Evolutionary conservation across 2,888 invertebrate species (phyloP), one percentile per base, ranked within the genome.

Genomic region (Hydroisotoma schaefferi): DNA sequence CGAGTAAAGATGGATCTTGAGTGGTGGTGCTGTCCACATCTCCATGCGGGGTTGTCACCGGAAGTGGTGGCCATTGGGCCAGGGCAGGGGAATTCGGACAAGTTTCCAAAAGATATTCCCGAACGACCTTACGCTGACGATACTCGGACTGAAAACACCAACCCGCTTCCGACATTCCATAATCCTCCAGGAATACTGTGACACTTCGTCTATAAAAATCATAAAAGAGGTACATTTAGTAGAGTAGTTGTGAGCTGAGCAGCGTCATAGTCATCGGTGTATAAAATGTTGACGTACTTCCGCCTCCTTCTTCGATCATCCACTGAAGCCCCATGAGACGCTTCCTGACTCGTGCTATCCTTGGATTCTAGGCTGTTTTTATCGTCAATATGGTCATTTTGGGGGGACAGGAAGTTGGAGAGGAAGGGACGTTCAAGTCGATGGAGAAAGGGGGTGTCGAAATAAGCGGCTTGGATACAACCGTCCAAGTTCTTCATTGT

Each of bases 401-500:
- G 18, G 22, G 8, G 18, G 29, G 48, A 12, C 49, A n/a, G n/a
- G n/a, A n/a, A n/a, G n/a, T n/a, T n/a, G n/a, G n/a, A n/a, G n/a
- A n/a, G n/a, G n/a, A 53, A 59, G 1, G 65, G 65, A 22, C 65
- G 18, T 43, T 65, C 62, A 38, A 70, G 57, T 15, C 62, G 57
- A 49, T 67, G 64, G 8, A 59, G 28, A 47, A 64, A 69, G 1
- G 69, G 67, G 2, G 52, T 59, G 18, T 59, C 64, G 10, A 49
- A 40, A 55, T 69, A 67, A 12, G 65, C 65, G 2, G 60, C 67
- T 25, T 57, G 53, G 28, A 67, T 55, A 18, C 65, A 59, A n/a
- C 61, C 67, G 23, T 70, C 69, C 43, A 70, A 37, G 46, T 65
- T 67, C 5, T 48, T 22, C 62, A 69, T 55, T 1, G 65, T 47